A percentile compares a stretch with the other conserved stretches of the same genome.
phyloP scores from a whole-genome alignment of 2,888 invertebrate species.

The Tetropium fuscum region DNA sequence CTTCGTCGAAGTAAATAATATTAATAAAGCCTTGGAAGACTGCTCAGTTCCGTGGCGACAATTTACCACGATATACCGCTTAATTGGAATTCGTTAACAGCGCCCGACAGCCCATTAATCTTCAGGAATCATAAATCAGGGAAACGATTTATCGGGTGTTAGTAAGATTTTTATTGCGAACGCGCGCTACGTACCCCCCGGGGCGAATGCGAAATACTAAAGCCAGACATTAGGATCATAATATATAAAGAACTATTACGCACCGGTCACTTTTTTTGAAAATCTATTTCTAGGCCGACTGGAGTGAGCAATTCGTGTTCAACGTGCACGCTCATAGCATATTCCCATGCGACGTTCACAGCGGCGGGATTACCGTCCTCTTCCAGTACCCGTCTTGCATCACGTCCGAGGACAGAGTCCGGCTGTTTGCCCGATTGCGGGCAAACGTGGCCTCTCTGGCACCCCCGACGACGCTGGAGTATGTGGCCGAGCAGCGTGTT shows the following conservation, averaged over 20 bases:
- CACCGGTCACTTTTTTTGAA: too few species aligned
- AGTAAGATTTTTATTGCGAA: constrained; percentile 19
- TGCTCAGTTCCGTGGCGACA: too few species aligned
- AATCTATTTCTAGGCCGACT: constrained; percentile 73
- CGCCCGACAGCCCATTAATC: constrained; percentile 25
- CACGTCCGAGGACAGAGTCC: constrained; percentile 80
- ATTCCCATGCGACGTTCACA: constrained; percentile 82
- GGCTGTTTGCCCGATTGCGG: constrained; percentile 80
- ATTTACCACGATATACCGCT: constrained; percentile 13
- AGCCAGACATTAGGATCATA: too few species aligned
- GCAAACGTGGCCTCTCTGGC: constrained; percentile 77
- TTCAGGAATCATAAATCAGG: constrained; percentile 25
- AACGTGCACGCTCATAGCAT: constrained; percentile 88
- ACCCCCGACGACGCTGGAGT: constrained; percentile 74
- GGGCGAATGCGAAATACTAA: too few species aligned
- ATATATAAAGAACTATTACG: too few species aligned
- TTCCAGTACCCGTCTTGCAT: constrained; percentile 90
- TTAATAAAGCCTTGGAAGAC: too few species aligned
- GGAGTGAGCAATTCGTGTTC: constrained; percentile 87
- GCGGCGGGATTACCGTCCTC: constrained; percentile 79
- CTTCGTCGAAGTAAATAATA: too few species aligned
- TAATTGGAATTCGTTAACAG: constrained; percentile 25
- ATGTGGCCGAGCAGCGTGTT: constrained; percentile 72
- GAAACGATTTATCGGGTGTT: constrained; percentile 18
- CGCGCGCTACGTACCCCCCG: too few species aligned